phyloP scores from a whole-genome alignment of 1,140 invertebrate genomes.

The Brachionus asplanchnoidis region DNA sequence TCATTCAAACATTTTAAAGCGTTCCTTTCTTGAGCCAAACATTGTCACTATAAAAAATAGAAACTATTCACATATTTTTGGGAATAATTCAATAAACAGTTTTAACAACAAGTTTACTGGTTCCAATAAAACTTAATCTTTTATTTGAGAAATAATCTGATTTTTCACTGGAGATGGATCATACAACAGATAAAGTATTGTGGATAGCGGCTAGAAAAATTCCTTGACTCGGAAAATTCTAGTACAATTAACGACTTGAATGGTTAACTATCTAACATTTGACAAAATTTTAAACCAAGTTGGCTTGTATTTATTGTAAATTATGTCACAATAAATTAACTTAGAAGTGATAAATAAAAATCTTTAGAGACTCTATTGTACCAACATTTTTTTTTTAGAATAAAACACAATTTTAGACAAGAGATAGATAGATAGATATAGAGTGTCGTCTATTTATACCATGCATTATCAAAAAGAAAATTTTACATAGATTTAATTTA shows the following conservation, averaged over 20 bases:
- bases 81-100: background rate
- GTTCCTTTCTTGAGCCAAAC: background rate
- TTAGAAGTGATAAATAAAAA: background rate
- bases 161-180: too few relatives aligned
- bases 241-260: too few relatives aligned
- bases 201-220: too few relatives aligned
- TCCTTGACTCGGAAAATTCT: too few relatives aligned
- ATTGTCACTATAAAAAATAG: too few relatives aligned
- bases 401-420: background rate
- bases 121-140: background rate
- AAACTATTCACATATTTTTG: background rate
- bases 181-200: too few relatives aligned
- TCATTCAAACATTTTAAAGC: background rate
- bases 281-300: background rate
- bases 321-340: background rate
- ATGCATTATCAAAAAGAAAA: background rate
- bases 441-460: background rate
- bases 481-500: background rate
- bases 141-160: too few relatives aligned
- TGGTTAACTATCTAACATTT: too few relatives aligned
- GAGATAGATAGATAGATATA: background rate
- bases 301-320: background rate
- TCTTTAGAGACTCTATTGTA: background rate
- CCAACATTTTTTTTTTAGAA: background rate
- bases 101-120: background rate